These are phyloP conservation scores for Megalops atlanticus DNA, from an alignment of 2,113 vertebrate genomes.

Conservation along the genomic window DNA sequence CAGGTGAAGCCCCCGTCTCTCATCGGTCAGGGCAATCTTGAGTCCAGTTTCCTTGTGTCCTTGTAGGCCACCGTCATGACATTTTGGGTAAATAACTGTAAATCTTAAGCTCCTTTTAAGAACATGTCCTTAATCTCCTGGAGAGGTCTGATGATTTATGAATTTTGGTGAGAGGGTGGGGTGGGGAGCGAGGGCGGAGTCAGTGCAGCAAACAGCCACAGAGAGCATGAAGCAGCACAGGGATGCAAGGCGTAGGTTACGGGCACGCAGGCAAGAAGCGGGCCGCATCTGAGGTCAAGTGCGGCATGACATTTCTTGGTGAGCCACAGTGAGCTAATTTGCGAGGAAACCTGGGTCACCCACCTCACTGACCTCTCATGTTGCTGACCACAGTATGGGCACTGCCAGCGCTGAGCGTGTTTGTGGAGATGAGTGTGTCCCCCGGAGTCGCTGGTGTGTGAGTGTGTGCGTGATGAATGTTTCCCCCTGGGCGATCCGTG, in stretches of 20 bases:
- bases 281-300: neutral
- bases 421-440: neutral
- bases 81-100: neutral
- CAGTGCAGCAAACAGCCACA: neutral
- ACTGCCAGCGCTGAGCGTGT: neutral
- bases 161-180: neutral
- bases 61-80: neutral
- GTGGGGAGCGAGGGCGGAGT: neutral
- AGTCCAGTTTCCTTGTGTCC: neutral
- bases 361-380: neutral
- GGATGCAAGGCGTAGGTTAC: neutral
- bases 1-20: neutral
- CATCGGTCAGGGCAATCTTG: neutral
- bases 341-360: neutral
- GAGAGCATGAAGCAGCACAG: neutral
- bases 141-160: neutral
- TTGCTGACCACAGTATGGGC: neutral
- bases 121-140: neutral
- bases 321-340: neutral
- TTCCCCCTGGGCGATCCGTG: neutral
- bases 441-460: neutral
- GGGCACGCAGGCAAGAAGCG: neutral
- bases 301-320: neutral
- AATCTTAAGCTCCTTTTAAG: constrained; percentile 6
- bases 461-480: neutral